Base-by-base conservation (phyloP, 2,888 invertebrate species). In the Spilosoma lubricipeda region DNA sequence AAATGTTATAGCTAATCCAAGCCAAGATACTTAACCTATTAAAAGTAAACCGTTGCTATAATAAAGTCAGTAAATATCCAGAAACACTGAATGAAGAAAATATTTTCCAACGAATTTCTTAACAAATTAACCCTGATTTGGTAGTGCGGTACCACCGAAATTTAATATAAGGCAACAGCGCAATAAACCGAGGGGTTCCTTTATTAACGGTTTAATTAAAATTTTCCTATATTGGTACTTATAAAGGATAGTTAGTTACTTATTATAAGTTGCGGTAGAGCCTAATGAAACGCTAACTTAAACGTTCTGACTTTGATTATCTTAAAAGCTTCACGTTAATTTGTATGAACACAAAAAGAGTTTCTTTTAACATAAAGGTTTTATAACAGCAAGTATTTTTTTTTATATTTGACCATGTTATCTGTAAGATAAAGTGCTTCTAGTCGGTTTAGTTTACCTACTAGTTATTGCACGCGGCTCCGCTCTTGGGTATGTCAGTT, bases 171-270 rank as follows among this genome's bases (percentile, higher is more conserved):
- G 52, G 39, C 72, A 80, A 69, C 63, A 69, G 20, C 72, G 71
- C 70, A 45, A 76, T 74, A 75, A 73, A 76, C 78, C 74, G 63
- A 27, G 69, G 68, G 76, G 80, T 73, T 81, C 81, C 79, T 82
- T 85, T 85, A 82, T 78, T 79, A 85, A 78, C 76, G 77, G 77
- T 86, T 85, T 86, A 86, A 86, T 85, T 86, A 85, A 85, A 80
- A 80, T 79, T 71, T 73, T 71, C 72, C 73, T 81, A 73, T 79
- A 79, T 80, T 71, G 77, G 77, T 67, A 69, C 33, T 72, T 27
- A 69, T 68, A 56, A 52, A 56, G 63, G 72, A 67, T 67, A 75
- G 77, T 66, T 70, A 74, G 15, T 81, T 59, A 70, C 56, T 48
- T 73, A 52, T 74, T 65, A 67, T 52, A 71, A 67, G 30, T 30